Percentiles rank a stretch among this genome's conserved stretches.
Conservation (phyloP, 2,888 invertebrate species). For the Aleiodes testaceus region DNA sequence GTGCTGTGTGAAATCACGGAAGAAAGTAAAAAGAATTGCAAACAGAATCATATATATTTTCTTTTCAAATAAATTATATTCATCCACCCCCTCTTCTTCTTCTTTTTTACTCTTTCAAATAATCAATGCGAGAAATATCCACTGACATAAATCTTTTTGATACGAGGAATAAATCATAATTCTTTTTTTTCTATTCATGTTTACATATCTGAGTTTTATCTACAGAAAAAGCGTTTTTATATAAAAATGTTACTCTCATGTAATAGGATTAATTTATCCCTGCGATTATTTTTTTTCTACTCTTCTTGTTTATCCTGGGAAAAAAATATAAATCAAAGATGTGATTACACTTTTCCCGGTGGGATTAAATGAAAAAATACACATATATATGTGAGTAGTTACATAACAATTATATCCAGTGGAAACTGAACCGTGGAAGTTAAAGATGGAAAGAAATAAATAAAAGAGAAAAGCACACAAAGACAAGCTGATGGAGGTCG, state of each 20-base stretch:
- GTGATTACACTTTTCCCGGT: slow-evolving; percentile 20
- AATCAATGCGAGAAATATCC: too few species aligned
- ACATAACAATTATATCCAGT: slow-evolving; percentile 25
- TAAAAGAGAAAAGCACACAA: too few species aligned
- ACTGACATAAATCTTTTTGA: neutral
- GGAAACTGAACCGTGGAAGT: slow-evolving; percentile 31
- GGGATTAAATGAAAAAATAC: neutral
- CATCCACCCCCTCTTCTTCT: too few species aligned
- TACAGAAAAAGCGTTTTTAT: neutral
- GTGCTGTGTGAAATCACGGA: neutral
- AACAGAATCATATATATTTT: neutral
- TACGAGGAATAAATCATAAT: slow-evolving; percentile 3
- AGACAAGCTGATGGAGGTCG: too few species aligned
- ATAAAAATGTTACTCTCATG: slow-evolving; percentile 5
- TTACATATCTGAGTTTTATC: neutral
- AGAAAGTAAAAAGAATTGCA: neutral
- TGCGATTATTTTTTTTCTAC: neutral
- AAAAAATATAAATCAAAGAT: slow-evolving; percentile 31
- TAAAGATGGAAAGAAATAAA: neutral
- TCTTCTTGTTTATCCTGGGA: slow-evolving; percentile 10
- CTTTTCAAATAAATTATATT: too few species aligned
- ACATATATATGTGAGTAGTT: slow-evolving; percentile 9
- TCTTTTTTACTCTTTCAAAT: too few species aligned
- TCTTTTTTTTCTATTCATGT: neutral
- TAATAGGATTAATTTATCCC: slow-evolving; percentile 18